phyloP scores from a whole-genome alignment of 2,797 vertebrate genomes.

The Hypotaenidia philippensis region DNA sequence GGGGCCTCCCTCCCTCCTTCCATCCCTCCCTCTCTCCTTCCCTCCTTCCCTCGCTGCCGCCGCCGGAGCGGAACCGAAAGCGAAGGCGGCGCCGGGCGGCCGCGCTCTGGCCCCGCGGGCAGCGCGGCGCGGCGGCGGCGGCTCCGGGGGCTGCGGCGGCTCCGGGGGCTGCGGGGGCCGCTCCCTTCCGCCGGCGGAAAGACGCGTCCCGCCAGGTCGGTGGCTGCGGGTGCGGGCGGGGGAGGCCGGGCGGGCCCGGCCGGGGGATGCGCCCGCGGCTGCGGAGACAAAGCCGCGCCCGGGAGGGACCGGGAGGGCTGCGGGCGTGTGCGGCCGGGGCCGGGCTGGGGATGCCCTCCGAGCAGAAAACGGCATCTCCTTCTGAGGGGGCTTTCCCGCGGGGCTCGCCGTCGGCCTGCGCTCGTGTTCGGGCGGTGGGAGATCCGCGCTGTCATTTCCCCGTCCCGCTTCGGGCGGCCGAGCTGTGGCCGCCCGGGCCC shows the following conservation, averaged over 20 bases:
- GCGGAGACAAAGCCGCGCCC: conserved; percentile 36
- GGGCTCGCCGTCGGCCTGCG: neutral
- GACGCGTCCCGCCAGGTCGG: conserved; percentile 18
- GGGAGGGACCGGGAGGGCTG: neutral
- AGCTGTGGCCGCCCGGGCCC: neutral
- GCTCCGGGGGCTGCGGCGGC: too few relatives aligned
- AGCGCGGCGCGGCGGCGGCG: too few relatives aligned
- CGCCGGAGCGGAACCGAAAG: conserved; percentile 53
- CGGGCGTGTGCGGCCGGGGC: neutral
- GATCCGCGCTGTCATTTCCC: neutral
- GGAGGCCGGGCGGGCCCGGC: neutral
- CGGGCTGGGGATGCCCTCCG: neutral
- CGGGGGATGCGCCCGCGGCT: neutral
- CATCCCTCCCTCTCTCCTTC: neutral
- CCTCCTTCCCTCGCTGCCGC: neutral
- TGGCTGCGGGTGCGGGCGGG: neutral
- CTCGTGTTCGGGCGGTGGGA: neutral
- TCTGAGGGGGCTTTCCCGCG: neutral
- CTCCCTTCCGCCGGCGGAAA: neutral
- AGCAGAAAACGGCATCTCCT: neutral
- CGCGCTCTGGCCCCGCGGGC: neutral
- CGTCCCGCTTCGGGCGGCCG: neutral
- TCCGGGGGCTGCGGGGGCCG: neutral
- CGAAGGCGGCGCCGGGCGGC: conserved; percentile 9
- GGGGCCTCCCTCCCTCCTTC: conserved; percentile 25